phyloP scores from a whole-genome alignment of 2,797 vertebrate genomes.

The Platalea minor region DNA sequence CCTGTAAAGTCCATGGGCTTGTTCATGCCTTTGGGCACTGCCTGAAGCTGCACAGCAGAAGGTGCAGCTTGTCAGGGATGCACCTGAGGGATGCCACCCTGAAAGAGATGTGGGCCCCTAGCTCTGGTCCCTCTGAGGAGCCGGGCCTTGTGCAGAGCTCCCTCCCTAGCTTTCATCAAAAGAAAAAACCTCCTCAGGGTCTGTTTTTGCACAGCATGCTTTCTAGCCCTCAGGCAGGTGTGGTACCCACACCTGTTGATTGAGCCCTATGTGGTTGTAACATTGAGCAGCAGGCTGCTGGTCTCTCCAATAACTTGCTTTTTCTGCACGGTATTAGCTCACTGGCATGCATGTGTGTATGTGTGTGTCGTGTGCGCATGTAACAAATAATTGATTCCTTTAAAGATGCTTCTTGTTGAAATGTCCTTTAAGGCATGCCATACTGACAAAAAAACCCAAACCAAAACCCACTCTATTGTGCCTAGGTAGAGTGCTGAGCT shows the following conservation, averaged over 20 bases:
- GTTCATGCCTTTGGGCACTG: accelerated
- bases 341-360: too few relatives aligned
- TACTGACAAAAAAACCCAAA: background rate
- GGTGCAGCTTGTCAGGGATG: background rate
- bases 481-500: background rate
- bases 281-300: background rate
- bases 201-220: background rate
- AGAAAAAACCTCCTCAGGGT: background rate
- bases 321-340: background rate
- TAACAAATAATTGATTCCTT: background rate
- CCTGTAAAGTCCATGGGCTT: background rate
- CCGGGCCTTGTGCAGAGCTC: accelerated
- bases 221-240: background rate
- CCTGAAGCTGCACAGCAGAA: background rate
- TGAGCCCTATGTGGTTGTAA: accelerated
- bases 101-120: background rate
- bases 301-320: background rate
- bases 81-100: background rate
- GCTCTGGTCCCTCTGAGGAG: background rate
- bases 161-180: background rate
- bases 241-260: background rate
- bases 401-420: background rate
- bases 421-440: background rate
- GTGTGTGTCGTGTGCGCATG: accelerated
- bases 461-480: background rate